These are phyloP conservation scores for Corythaixoides concolor DNA, from an alignment of 2,113 vertebrate genomes.

Conservation along the genomic window DNA sequence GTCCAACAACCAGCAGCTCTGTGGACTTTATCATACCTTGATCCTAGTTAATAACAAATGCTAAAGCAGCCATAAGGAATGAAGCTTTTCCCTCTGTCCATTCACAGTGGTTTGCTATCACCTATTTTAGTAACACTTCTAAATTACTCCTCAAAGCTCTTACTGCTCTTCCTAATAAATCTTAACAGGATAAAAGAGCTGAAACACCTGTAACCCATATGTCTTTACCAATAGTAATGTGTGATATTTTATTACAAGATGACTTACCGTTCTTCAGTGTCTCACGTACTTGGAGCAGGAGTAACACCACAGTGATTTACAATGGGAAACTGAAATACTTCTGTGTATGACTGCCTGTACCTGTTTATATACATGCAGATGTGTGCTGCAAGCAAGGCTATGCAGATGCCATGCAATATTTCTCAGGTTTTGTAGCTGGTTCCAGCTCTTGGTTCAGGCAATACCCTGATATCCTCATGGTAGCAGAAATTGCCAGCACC, in stretches of 20 bases:
- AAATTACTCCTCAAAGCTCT: neutral
- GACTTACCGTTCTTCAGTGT: neutral
- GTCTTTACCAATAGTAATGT: neutral
- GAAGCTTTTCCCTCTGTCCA: neutral
- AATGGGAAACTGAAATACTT: neutral
- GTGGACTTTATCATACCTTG: neutral
- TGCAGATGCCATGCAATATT: neutral
- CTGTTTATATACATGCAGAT: neutral
- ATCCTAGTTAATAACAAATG: neutral
- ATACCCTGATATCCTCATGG: neutral
- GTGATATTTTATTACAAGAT: neutral
- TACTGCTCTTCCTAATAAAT: neutral
- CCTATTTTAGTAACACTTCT: neutral
- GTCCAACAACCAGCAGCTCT: neutral
- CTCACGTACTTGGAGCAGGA: neutral
- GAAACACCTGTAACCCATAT: neutral
- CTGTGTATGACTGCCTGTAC: neutral
- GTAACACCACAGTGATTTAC: neutral
- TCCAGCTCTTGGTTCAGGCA: neutral
- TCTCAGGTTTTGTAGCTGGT: neutral
- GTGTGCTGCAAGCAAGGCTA: neutral
- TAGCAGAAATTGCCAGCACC: neutral
- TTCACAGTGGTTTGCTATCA: neutral
- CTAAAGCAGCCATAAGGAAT: neutral
- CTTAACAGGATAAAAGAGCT: neutral